A percentile compares a stretch with the other conserved stretches of the same genome.
Conservation (phyloP, 2,888 invertebrate genomes). For the Xanthorhoe spadicearia region DNA sequence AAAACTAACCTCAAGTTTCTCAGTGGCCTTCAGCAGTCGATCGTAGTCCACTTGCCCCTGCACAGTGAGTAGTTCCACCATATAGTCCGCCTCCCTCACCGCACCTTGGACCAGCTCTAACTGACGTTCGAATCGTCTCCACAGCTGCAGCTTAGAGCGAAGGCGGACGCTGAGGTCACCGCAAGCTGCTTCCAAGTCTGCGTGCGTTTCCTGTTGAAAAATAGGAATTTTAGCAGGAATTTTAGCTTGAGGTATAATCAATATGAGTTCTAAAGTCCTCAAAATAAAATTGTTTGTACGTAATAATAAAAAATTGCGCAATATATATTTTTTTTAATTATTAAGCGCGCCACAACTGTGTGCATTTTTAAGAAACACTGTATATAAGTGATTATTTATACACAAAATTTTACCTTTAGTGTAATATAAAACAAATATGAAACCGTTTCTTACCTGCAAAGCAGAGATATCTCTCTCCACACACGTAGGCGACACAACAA, state of each 20-base stretch:
- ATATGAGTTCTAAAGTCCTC: too few relatives aligned
- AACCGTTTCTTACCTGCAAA: conserved; percentile 63
- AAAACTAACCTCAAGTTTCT: conserved; percentile 90
- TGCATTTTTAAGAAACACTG: too few relatives aligned
- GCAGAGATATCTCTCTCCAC: conserved; percentile 91
- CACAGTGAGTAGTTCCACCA: conserved; percentile 93
- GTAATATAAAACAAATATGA: too few relatives aligned
- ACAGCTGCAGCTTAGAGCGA: conserved; percentile 87
- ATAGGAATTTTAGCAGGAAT: neutral
- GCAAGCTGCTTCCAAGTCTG: conserved; percentile 89
- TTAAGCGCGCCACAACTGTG: too few relatives aligned
- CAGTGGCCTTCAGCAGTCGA: conserved; percentile 91
- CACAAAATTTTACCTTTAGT: too few relatives aligned
- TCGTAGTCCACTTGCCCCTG: conserved; percentile 94
- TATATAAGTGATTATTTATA: too few relatives aligned
- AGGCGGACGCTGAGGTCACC: conserved; percentile 87
- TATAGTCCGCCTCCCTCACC: conserved; percentile 93
- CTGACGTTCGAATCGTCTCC: conserved; percentile 91
- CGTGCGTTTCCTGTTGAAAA: conserved; percentile 87
- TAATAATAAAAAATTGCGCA: too few relatives aligned
- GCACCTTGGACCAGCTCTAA: conserved; percentile 92
- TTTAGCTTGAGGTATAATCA: neutral
- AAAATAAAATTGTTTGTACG: too few relatives aligned
- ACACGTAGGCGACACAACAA: conserved; percentile 90
- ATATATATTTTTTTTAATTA: too few relatives aligned